A percentile compares a stretch with the other conserved stretches of the same genome.
Conservation (phyloP, 2,888 invertebrate species). For the Xiphydria camelus region DNA sequence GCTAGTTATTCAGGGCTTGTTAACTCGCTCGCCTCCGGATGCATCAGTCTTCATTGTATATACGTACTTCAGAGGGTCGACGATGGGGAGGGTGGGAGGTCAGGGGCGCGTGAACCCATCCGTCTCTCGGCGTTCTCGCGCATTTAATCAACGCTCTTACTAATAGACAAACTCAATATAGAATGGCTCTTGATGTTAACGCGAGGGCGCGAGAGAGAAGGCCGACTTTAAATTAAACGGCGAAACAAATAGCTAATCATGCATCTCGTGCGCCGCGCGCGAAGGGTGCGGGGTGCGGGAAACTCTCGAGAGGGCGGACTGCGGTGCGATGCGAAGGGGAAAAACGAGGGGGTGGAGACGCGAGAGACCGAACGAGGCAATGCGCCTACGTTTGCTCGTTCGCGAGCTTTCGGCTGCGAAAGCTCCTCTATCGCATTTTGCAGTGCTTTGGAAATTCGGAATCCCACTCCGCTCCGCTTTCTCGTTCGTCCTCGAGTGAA, state of each 20-base stretch:
- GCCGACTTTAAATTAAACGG: slow-evolving; percentile 48
- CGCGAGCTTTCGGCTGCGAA: too few species aligned
- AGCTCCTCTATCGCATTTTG: too few species aligned
- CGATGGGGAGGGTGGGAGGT: too few species aligned
- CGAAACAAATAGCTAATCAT: slow-evolving; percentile 55
- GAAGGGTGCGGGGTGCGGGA: slow-evolving; percentile 7
- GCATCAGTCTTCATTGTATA: slow-evolving; percentile 46
- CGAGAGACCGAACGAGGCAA: too few species aligned
- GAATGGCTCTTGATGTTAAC: slow-evolving; percentile 47
- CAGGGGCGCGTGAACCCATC: slow-evolving; percentile 13
- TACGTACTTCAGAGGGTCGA: slow-evolving; percentile 30
- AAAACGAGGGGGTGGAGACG: slow-evolving; percentile 13
- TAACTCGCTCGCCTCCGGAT: slow-evolving; percentile 30
- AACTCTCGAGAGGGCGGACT: slow-evolving; percentile 26
- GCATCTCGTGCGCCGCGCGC: slow-evolving; percentile 36
- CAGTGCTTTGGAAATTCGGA: too few species aligned
- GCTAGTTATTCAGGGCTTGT: slow-evolving; percentile 45
- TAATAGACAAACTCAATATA: slow-evolving; percentile 54
- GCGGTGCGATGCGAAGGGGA: background rate
- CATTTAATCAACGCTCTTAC: slow-evolving; percentile 54
- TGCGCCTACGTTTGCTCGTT: too few species aligned
- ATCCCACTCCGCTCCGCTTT: too few species aligned
- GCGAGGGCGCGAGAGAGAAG: slow-evolving; percentile 9
- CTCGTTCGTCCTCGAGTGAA: too few species aligned
- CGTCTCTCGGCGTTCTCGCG: slow-evolving; percentile 31